Percentiles rank a stretch among this genome's conserved stretches.
These are phyloP conservation scores for Ceratosolen solmsi DNA, from an alignment of 1,140 invertebrate species.

Conservation along the genomic window DNA sequence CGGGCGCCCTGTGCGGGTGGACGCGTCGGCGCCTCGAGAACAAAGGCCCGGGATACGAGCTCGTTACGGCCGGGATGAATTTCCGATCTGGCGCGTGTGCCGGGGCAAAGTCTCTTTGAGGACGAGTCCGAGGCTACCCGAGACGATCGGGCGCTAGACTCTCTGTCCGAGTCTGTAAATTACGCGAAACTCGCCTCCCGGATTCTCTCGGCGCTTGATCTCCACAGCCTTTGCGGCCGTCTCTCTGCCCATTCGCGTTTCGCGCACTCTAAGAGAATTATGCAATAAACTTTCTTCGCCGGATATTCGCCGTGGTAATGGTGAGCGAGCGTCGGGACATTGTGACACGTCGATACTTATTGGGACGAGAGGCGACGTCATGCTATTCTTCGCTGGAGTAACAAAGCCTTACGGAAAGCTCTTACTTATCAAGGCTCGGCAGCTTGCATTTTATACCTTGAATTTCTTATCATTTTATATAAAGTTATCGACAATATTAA, in stretches of 20 bases:
- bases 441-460: too few relatives aligned
- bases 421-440: too few relatives aligned
- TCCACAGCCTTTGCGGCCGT: neutral
- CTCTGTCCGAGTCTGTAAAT: conserved; percentile 21
- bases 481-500: too few relatives aligned
- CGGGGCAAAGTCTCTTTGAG: conserved; percentile 37
- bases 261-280: neutral
- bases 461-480: too few relatives aligned
- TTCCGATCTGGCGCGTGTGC: conserved; percentile 26
- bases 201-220: conserved; percentile 16
- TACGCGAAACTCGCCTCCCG: conserved; percentile 1
- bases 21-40: neutral
- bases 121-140: neutral
- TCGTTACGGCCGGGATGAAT: conserved; percentile 49
- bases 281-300: neutral
- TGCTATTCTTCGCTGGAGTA: neutral
- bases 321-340: neutral
- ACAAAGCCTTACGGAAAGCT: neutral
- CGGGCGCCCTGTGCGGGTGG: neutral
- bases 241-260: neutral
- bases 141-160: neutral
- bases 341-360: neutral
- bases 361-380: neutral
- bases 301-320: neutral
- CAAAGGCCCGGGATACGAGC: conserved; percentile 31